Conservation (phyloP, 2,797 vertebrate genomes). For the Aselliscus stoliczkanus region DNA sequence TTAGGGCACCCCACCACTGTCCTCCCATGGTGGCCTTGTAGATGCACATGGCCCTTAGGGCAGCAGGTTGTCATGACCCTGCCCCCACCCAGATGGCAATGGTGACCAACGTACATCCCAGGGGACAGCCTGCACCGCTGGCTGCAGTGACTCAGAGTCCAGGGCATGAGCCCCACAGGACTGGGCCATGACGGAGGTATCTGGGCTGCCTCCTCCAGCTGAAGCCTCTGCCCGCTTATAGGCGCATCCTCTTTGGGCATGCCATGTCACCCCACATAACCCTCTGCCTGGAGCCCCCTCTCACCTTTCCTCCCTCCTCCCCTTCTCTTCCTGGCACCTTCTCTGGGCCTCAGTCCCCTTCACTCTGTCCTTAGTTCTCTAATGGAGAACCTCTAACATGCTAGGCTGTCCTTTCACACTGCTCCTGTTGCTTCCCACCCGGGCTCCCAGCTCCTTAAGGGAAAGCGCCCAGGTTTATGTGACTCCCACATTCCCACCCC, state of each 20-base stretch:
- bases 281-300: accelerated
- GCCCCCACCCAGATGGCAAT: background rate
- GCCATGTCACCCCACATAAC: accelerated
- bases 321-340: background rate
- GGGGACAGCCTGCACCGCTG: background rate
- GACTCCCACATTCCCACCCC: background rate
- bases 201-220: background rate
- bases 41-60: background rate
- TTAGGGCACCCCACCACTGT: accelerated
- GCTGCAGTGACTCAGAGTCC: background rate
- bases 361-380: background rate
- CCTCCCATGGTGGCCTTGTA: background rate
- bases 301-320: background rate
- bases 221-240: background rate
- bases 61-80: background rate
- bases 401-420: background rate
- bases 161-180: too few species aligned
- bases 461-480: background rate
- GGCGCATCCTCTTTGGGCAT: background rate
- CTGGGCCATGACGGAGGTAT: accelerated
- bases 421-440: background rate
- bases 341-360: background rate
- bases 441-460: background rate
- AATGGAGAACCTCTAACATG: background rate
- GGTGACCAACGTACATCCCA: background rate